A percentile compares a stretch with the other conserved stretches of the same genome.
phyloP scores from a whole-genome alignment of 2,113 vertebrate species.

The Dipodomys merriami region DNA sequence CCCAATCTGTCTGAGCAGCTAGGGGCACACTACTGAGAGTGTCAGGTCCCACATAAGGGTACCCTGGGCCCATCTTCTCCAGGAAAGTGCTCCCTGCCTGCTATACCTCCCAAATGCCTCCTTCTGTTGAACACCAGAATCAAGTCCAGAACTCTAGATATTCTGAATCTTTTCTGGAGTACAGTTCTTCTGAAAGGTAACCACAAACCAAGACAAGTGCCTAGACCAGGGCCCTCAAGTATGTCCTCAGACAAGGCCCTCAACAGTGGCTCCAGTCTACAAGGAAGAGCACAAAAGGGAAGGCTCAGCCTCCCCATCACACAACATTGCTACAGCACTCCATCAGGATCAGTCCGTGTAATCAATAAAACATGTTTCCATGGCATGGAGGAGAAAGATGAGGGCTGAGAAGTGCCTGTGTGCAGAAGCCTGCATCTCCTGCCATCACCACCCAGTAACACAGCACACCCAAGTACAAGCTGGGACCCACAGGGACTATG shows the following conservation, averaged over 20 bases:
- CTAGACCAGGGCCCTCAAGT: too few species aligned
- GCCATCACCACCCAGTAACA: too few species aligned
- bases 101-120: background rate
- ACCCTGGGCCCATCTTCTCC: background rate
- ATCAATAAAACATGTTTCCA: background rate
- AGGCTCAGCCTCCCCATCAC: background rate
- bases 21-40: background rate
- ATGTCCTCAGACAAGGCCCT: background rate
- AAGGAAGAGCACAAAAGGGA: fast-evolving
- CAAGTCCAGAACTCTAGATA: background rate
- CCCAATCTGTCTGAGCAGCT: background rate
- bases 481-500: background rate
- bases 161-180: background rate
- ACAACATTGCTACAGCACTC: background rate
- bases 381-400: background rate
- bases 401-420: background rate
- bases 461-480: background rate
- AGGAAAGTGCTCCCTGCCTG: background rate
- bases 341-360: background rate
- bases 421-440: too few species aligned
- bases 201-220: background rate
- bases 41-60: background rate
- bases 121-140: background rate
- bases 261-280: too few species aligned
- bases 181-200: background rate